Conservation (phyloP, 1,140 invertebrate genomes). For the Cryptotermes secundus region DNA sequence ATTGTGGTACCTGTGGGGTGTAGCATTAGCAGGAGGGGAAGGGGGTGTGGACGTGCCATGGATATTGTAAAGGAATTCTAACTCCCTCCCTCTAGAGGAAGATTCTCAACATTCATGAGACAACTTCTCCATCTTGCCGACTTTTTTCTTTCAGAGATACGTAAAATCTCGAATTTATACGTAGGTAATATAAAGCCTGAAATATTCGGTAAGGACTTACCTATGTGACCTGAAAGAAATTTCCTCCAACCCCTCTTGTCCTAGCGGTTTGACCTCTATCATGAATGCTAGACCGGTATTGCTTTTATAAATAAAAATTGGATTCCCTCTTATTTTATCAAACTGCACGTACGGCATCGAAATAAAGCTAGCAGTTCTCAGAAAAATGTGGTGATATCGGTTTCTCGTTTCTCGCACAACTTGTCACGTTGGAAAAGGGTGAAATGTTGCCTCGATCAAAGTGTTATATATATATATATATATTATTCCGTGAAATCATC, state of each 20-base stretch:
- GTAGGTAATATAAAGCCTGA: background rate
- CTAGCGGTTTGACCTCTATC: background rate
- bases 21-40: background rate
- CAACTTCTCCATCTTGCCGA: conserved; percentile 10
- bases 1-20: background rate
- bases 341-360: background rate
- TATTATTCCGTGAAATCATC: background rate
- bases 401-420: background rate
- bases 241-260: background rate
- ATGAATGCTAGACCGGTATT: conserved; percentile 3
- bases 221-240: background rate
- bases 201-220: background rate
- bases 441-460: background rate
- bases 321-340: background rate
- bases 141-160: conserved; percentile 1
- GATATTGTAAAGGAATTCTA: background rate
- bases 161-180: conserved; percentile 8
- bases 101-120: background rate
- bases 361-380: background rate
- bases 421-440: background rate
- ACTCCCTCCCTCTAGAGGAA: background rate
- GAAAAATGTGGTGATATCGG: background rate
- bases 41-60: background rate
- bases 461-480: too few relatives aligned
- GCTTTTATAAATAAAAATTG: conserved; percentile 9